Evolutionary conservation across 2,888 invertebrate species (phyloP), one percentile per base, ranked within the genome.

Genomic region (Hedya salicella): DNA sequence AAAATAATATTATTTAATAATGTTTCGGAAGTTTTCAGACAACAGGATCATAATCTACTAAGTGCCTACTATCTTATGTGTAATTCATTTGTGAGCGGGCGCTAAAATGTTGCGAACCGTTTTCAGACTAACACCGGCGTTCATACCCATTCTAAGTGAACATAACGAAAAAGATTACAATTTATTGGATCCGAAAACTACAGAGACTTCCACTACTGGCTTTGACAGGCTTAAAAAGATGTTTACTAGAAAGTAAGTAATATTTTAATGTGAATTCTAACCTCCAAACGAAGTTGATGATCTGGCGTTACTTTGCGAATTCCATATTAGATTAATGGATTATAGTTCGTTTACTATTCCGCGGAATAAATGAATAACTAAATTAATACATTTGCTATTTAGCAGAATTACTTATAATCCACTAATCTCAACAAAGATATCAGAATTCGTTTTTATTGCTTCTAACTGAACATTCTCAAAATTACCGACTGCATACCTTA

Each of bases 171-270:
- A 82, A 70, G 91, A 90, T 73, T 60, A 73, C 3, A 76, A 88
- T 77, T 19, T 70, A 36, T 57, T 85, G 0, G 70, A 78, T 32
- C 67, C 54, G 16, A 66, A 70, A 1, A 1, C n/a, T 19, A 36
- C 49, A 19, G 56, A 64, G 53, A 36, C 64, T 3, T 73, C 79
- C 14, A 78, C 86, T 73, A 89, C 89, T 32, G 94, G 94, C 36
- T 88, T 89, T 86, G 92, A 92, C 0, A 83, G 93, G 75, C 81
- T 94, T 1, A 90, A 89, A 73, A 74, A 76, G 70, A 93, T 94
- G 89, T 94, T 88, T 73, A 70, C 73, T 25, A 80, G 69, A 70
- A 86, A 89, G 93, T 93, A 85, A 86, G 91, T 83, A 39, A n/a
- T 32, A 30, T 50, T 60, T 65, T 64, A 52, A 46, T 46, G 32